A percentile compares a stretch with the other conserved stretches of the same genome.
These are phyloP conservation scores for Ptilorrhoa leucosticta DNA, from an alignment of 2,113 vertebrate genomes.

Conservation along the genomic window DNA sequence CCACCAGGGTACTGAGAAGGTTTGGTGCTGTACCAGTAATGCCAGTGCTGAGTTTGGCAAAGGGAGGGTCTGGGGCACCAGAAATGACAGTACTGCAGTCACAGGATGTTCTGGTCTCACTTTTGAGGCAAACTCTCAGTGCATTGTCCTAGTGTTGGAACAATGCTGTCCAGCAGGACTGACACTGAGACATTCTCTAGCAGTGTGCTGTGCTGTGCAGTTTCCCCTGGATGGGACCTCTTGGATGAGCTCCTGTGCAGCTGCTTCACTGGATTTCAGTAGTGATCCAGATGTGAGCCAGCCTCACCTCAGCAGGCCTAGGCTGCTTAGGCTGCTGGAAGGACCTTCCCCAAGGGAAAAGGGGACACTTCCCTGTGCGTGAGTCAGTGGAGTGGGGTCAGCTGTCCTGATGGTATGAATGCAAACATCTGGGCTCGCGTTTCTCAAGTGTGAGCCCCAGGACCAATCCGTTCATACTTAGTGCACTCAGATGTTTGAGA, in stretches of 20 bases:
- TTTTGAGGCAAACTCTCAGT: neutral
- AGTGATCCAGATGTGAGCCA: neutral
- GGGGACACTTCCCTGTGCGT: neutral
- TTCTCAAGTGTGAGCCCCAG: neutral
- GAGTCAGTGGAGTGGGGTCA: neutral
- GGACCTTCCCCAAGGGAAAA: neutral
- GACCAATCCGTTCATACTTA: neutral
- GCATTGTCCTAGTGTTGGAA: neutral
- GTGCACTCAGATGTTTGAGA: neutral
- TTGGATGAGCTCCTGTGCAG: neutral
- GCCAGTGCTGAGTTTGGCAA: neutral
- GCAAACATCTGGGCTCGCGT: neutral
- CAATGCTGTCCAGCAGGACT: neutral
- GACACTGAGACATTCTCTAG: neutral
- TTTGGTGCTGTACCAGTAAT: neutral
- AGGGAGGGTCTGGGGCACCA: neutral
- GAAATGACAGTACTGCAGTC: neutral
- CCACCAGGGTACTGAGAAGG: neutral
- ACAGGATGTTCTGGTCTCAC: neutral
- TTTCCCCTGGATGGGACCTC: too few species aligned
- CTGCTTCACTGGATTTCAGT: neutral
- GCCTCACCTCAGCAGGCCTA: neutral
- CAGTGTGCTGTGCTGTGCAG: neutral
- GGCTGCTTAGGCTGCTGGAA: neutral
- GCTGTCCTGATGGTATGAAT: neutral